phyloP scores from a whole-genome alignment of 1,140 invertebrate genomes.

The Grapholita molesta region DNA sequence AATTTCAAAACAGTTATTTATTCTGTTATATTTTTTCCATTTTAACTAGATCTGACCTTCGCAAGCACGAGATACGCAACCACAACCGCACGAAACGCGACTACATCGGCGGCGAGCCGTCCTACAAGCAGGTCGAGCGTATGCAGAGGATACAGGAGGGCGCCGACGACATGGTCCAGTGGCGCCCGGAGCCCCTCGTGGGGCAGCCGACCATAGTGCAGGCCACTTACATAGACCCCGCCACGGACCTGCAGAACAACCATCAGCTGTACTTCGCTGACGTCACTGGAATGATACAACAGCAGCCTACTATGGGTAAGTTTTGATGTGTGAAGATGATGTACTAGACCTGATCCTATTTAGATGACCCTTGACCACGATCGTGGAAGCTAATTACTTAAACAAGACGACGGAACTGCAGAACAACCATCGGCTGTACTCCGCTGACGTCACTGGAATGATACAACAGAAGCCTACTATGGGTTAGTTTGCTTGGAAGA shows the following conservation, averaged over 20 bases:
- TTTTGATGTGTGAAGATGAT: too few species aligned
- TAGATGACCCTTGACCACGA: constrained; percentile 24
- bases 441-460: constrained; percentile 51
- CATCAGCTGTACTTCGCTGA: constrained; percentile 57
- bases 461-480: constrained; percentile 44
- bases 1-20: too few species aligned
- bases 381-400: constrained; percentile 39
- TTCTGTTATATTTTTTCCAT: not conserved
- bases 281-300: constrained; percentile 49
- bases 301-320: constrained; percentile 43
- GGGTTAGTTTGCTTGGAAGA: constrained; percentile 37
- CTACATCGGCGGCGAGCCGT: constrained; percentile 65
- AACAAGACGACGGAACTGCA: constrained; percentile 50
- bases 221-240: constrained; percentile 45
- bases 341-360: too few species aligned
- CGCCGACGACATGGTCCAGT: constrained; percentile 43
- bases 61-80: constrained; percentile 64
- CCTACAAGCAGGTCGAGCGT: constrained; percentile 64
- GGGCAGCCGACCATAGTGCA: constrained; percentile 30
- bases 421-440: constrained; percentile 44
- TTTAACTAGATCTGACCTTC: constrained; percentile 51
- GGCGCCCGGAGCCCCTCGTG: constrained; percentile 30
- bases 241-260: constrained; percentile 40
- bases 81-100: constrained; percentile 68
- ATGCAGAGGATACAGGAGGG: constrained; percentile 51